These are phyloP conservation scores for Yoshiicerus persimilis DNA, from an alignment of 1,140 invertebrate species.

Conservation along the genomic window DNA sequence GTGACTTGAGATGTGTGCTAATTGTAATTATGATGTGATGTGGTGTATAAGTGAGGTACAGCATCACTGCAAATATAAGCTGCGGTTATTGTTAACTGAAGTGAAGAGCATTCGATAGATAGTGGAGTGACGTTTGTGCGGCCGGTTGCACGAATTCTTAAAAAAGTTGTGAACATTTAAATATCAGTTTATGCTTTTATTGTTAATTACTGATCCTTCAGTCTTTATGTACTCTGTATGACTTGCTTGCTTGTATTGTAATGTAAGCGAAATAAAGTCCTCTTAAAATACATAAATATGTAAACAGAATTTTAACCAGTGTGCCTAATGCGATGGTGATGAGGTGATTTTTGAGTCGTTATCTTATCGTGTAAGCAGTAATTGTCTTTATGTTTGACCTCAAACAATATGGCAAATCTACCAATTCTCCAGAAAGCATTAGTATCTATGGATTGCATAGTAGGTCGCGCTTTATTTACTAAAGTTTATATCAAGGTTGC, in stretches of 20 bases:
- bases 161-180: too few relatives aligned
- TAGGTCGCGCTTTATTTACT: too few relatives aligned
- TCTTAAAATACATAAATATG: too few relatives aligned
- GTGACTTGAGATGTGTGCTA: background rate
- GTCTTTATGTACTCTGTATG: too few relatives aligned
- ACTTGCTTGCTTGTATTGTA: too few relatives aligned
- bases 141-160: background rate
- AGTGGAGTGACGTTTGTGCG: background rate
- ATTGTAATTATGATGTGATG: background rate
- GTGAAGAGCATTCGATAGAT: background rate
- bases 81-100: background rate
- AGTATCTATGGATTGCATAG: too few relatives aligned
- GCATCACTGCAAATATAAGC: background rate
- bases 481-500: too few relatives aligned
- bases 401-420: too few relatives aligned
- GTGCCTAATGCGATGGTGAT: background rate
- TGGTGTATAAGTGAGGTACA: background rate
- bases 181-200: too few relatives aligned
- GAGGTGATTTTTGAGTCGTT: background rate
- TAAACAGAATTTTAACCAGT: too few relatives aligned
- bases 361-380: background rate
- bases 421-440: too few relatives aligned
- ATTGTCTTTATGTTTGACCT: background rate
- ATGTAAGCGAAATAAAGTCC: too few relatives aligned
- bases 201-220: background rate